These are phyloP conservation scores for Melanotaenia duboulayi DNA, from an alignment of 2,113 vertebrate genomes.

Conservation along the genomic window DNA sequence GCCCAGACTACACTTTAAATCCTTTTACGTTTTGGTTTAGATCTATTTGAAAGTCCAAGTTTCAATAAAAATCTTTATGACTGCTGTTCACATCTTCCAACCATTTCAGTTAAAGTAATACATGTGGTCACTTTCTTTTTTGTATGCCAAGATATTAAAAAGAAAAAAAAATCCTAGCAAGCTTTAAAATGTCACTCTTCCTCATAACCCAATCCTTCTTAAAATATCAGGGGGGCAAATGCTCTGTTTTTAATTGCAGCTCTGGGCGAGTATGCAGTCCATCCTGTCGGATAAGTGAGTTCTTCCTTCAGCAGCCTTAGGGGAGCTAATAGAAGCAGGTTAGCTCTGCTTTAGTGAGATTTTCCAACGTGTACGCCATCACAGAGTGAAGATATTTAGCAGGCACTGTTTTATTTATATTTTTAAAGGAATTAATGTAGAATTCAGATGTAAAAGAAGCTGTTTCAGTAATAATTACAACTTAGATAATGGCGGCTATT, in stretches of 20 bases:
- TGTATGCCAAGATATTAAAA: conserved; percentile 28
- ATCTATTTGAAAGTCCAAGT: no score
- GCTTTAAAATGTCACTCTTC: conserved; percentile 58
- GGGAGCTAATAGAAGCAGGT: conserved; percentile 61
- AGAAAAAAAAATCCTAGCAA: conserved; percentile 40
- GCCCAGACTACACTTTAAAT: no score
- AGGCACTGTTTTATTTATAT: conserved; percentile 5
- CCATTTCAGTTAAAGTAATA: background rate
- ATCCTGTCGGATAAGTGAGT: conserved; percentile 68
- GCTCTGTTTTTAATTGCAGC: conserved; percentile 72
- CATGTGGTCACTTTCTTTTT: conserved; percentile 18
- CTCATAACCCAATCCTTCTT: conserved; percentile 61
- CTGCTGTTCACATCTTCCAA: background rate
- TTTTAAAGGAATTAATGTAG: background rate
- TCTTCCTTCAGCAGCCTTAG: conserved; percentile 59
- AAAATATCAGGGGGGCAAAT: conserved; percentile 59
- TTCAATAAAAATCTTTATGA: no score
- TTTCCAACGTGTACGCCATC: conserved; percentile 25
- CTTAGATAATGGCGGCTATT: background rate
- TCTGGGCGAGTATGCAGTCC: conserved; percentile 68
- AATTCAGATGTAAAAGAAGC: background rate
- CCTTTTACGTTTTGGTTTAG: no score
- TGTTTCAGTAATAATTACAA: background rate
- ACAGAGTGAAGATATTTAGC: background rate
- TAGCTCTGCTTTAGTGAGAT: conserved; percentile 23